Conservation (phyloP, 1,140 invertebrate genomes). For the Drosophila kanapiae region DNA sequence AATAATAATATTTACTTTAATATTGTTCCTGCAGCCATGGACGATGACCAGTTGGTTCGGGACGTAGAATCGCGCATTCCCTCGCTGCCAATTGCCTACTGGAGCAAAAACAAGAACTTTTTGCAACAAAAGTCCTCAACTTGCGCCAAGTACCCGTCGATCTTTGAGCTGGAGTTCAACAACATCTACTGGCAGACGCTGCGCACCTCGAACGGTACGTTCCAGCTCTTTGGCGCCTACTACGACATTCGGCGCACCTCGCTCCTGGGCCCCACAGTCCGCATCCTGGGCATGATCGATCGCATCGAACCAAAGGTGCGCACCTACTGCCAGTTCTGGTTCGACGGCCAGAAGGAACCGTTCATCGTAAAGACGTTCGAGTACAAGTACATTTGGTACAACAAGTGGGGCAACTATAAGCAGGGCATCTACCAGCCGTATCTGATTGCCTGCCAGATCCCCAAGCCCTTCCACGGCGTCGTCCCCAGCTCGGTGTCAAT, state of each 20-base stretch:
- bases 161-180: slow-evolving; percentile 96
- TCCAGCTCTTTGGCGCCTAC: slow-evolving; percentile 95
- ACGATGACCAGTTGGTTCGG: slow-evolving; percentile 91
- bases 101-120: slow-evolving; percentile 91
- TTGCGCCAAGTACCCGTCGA: slow-evolving; percentile 93
- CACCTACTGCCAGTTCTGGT: slow-evolving; percentile 96
- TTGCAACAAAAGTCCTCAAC: slow-evolving; percentile 89
- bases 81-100: slow-evolving; percentile 93
- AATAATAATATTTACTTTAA: neutral
- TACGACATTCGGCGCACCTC: slow-evolving; percentile 93
- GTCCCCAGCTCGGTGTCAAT: slow-evolving; percentile 94
- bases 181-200: slow-evolving; percentile 96
- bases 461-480: slow-evolving; percentile 89
- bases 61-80: slow-evolving; percentile 92
- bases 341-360: slow-evolving; percentile 92
- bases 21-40: slow-evolving; percentile 66
- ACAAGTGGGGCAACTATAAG: slow-evolving; percentile 97
- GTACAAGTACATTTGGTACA: slow-evolving; percentile 97
- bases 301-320: slow-evolving; percentile 93
- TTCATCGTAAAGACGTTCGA: slow-evolving; percentile 92
- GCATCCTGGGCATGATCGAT: slow-evolving; percentile 96
- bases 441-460: slow-evolving; percentile 94
- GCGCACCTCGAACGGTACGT: slow-evolving; percentile 92
- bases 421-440: slow-evolving; percentile 96
- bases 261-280: slow-evolving; percentile 91